These are phyloP conservation scores for Pseudochirops cupreus DNA, from an alignment of 2,797 vertebrate genomes.

Conservation along the genomic window DNA sequence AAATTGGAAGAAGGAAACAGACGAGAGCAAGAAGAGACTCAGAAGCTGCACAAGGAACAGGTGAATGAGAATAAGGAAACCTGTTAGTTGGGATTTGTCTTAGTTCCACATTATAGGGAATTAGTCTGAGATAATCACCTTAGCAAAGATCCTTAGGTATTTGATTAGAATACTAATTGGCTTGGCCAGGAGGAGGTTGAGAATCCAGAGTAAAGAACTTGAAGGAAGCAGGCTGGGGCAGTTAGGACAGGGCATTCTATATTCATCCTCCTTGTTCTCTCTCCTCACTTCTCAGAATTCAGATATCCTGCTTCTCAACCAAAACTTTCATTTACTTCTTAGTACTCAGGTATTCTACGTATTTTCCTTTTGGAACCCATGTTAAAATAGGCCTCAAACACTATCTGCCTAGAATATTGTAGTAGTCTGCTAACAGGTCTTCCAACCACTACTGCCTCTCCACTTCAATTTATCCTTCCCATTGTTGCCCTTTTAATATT, in stretches of 20 bases:
- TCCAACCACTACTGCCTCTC: background rate
- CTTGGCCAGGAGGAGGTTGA: background rate
- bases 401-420: background rate
- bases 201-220: background rate
- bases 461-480: background rate
- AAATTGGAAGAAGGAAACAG: conserved; percentile 74
- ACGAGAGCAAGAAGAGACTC: conserved; percentile 67
- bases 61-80: conserved; percentile 44
- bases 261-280: background rate
- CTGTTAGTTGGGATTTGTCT: background rate
- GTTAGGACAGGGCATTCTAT: background rate
- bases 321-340: conserved; percentile 17
- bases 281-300: background rate
- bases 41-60: conserved; percentile 75
- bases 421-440: background rate
- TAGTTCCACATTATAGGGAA: background rate
- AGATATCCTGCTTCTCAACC: background rate
- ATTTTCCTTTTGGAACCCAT: background rate
- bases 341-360: background rate
- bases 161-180: background rate
- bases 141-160: background rate
- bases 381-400: background rate
- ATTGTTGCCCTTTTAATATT: background rate
- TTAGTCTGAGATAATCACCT: background rate
- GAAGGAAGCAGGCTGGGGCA: background rate